These are phyloP conservation scores for Pipistrellus nathusii DNA, from an alignment of 2,797 vertebrate species.

Conservation along the genomic window DNA sequence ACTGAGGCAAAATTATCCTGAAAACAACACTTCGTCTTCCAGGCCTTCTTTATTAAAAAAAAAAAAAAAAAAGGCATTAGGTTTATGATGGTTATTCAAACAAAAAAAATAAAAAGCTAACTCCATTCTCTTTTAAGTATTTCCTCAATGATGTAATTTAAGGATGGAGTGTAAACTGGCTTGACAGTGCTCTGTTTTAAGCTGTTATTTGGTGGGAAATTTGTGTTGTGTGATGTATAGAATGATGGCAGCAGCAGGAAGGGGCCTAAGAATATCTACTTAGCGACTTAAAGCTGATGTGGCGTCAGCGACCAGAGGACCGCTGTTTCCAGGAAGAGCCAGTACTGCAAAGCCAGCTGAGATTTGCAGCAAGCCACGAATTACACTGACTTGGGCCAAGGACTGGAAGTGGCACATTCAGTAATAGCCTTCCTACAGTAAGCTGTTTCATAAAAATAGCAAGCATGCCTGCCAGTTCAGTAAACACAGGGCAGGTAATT, in stretches of 20 bases:
- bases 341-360: not conserved
- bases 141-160: not conserved
- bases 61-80: constrained; percentile 12
- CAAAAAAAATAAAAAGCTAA: not conserved
- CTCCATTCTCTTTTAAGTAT: constrained; percentile 32
- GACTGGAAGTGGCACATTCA: not conserved
- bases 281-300: not conserved
- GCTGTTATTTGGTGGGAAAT: not conserved
- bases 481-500: constrained; percentile 68
- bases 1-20: constrained; percentile 39
- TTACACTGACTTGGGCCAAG: not conserved
- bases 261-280: not conserved
- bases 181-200: not conserved
- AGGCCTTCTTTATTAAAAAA: constrained; percentile 33
- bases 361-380: not conserved
- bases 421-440: constrained; percentile 24
- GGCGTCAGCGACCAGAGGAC: not conserved
- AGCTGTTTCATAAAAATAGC: constrained; percentile 66
- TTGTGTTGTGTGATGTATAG: not conserved
- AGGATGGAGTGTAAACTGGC: not conserved
- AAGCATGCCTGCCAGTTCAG: constrained; percentile 73
- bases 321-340: not conserved
- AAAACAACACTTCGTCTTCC: constrained; percentile 41
- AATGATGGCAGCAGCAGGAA: not conserved
- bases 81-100: constrained; percentile 66